phyloP scores from a whole-genome alignment of 2,888 invertebrate genomes.

The Mythimna pallens region DNA sequence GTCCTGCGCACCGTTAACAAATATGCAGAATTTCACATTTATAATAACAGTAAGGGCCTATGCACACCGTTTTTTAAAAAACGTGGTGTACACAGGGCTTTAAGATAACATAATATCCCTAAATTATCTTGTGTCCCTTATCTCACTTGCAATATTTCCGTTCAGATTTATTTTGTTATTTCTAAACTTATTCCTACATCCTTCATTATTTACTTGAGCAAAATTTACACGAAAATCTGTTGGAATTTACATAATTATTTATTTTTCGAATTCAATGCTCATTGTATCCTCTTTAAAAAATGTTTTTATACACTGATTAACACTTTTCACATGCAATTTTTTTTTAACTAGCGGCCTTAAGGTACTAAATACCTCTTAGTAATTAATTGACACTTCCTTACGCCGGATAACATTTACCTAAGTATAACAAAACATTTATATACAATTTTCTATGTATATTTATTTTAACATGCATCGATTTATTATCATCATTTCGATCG shows the following conservation, averaged over 20 bases:
- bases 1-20: neutral
- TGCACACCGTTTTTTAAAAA: no score
- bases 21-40: neutral
- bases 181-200: neutral
- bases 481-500: neutral
- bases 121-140: neutral
- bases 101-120: neutral
- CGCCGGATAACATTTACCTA: constrained; percentile 7
- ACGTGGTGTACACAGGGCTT: no score
- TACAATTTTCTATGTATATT: constrained; percentile 9
- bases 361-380: neutral
- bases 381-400: constrained; percentile 44
- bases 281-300: no score
- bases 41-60: neutral
- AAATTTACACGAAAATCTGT: neutral
- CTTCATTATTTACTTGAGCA: constrained; percentile 29
- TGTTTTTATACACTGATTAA: no score
- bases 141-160: neutral
- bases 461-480: constrained; percentile 14
- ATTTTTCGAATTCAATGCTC: no score
- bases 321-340: neutral
- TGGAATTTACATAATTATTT: neutral
- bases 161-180: constrained; percentile 9
- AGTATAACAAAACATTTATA: constrained; percentile 8
- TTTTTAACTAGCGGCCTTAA: constrained; percentile 4